Evolutionary conservation across 2,797 vertebrate genomes (phyloP), one percentile per base, ranked within the genome.

Genomic region (Spatula versicolor): DNA sequence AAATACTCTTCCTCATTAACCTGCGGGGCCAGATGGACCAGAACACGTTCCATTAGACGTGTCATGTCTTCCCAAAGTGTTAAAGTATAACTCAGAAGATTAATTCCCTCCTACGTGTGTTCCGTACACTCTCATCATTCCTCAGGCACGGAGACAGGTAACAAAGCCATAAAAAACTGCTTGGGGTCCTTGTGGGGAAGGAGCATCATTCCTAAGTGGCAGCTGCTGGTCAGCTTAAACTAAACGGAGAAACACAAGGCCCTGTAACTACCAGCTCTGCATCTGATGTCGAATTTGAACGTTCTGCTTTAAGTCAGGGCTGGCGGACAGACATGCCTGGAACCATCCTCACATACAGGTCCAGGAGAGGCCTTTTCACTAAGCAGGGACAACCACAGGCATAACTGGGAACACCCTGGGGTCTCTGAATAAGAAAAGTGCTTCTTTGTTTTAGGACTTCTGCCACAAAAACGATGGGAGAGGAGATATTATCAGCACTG

Each of bases 1-100:
- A 88, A 93, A 91, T 3, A n/a, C 79, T 96, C 92, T 94, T 93
- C 91, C 91, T 88, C 54, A 45, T 96, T 95, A 93, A 94, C 93
- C 91, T 71, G 19, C 28, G 67, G 92, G 91, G 90, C 95, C 90
- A 86, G 94, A 92, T 86, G 91, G 94, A 96, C 92, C 92, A 95
- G 71, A 90, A 88, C 39, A 75, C 67, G 13, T 58, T 71, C 63
- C 56, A 4, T 55, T 48, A 60, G 74, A 88, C 52, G 18, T 19
- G 60, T 71, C 55, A 33, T 11, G 52, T n/a, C 64, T 56, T 71
- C 91, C 67, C 60, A 14, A 35, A 73, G 43, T 7, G 48, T 14
- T 23, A 56, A 87, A 77, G 33, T 5, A 18, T 21, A 82, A 45
- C 69, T 73, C 66, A 56, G 89, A 83, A 92, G 66, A 86, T 45